Base-by-base conservation (phyloP, 2,888 invertebrate species). In the Lymantria dispar region DNA sequence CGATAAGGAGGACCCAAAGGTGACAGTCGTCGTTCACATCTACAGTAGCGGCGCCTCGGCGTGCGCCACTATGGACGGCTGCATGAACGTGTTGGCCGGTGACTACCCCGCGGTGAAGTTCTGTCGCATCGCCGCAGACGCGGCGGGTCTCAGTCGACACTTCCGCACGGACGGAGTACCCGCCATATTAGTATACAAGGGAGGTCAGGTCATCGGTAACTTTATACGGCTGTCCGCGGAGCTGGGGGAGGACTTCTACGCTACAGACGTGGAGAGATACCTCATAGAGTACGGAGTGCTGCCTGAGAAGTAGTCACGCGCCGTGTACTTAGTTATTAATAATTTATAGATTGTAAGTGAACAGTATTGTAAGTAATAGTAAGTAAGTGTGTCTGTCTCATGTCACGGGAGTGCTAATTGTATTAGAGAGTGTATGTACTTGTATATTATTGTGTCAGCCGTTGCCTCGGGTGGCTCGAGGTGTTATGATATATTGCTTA, bases 111-210 rank as follows among this genome's bases (percentile, higher is more conserved):
- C 93, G 48, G 95, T 97, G 0, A 99, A 99, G 85, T 99, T 98
- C 87, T 98, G 98, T 80, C 94, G 95, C 70, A 95, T 99, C 60
- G 92, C 94, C 60, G 94, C 96, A 36, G 95, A 96, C 5, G 92
- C 94, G 37, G 97, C 97, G 3, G 97, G 97, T 0, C 93, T 99
- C 76, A 98, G 98, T 77, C 92, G 93, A 48, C 94, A 95, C 67
- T 99, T 99, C 81, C 95, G 96, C 78, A 90, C 93, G 22, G 95
- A 95, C 68, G 99, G 98, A 15, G 94, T 99, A 0, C 99, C 99
- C 11, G 98, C 99, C 0, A 83, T 99, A 47, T 88, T 99, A 37
- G 95, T 97, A 0, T 99, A 99, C 80, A 98, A 98, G 87, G 95
- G 93, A 39, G 97, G 98, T 3, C 95, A 96, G 74, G 90, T 98